These are phyloP conservation scores for Eremobia ochroleuca DNA, from an alignment of 2,888 invertebrate species.

Conservation along the genomic window DNA sequence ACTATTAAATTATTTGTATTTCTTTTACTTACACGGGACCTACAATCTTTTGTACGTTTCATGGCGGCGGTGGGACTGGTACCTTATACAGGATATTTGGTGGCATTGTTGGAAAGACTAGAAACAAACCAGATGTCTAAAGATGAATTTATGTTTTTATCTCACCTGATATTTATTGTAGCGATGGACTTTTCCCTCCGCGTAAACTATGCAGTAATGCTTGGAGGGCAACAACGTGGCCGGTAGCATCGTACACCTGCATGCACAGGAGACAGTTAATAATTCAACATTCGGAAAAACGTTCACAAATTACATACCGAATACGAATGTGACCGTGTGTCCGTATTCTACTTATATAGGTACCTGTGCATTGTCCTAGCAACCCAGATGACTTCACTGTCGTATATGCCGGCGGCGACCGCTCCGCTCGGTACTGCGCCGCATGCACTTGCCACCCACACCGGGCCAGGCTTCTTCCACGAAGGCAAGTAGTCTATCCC, in stretches of 20 bases:
- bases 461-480: constrained; percentile 78
- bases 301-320: neutral
- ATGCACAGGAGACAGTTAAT: neutral
- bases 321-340: neutral
- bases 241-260: constrained; percentile 79
- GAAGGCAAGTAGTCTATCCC: constrained; percentile 80
- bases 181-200: constrained; percentile 79
- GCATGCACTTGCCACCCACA: constrained; percentile 87
- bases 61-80: neutral
- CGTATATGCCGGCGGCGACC: constrained; percentile 81
- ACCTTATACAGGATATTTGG: neutral
- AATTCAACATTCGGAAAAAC: neutral
- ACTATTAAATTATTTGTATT: too few species aligned
- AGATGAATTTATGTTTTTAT: neutral
- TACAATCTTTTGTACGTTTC: neutral
- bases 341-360: neutral
- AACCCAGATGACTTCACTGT: constrained; percentile 82
- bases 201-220: constrained; percentile 84
- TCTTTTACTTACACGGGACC: neutral
- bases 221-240: constrained; percentile 84
- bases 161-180: constrained; percentile 86
- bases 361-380: constrained; percentile 86
- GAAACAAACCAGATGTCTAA: too few species aligned
- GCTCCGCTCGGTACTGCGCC: constrained; percentile 88
- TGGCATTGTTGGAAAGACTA: neutral